phyloP scores from a whole-genome alignment of 2,888 invertebrate species.

The Agyllia agylla region DNA sequence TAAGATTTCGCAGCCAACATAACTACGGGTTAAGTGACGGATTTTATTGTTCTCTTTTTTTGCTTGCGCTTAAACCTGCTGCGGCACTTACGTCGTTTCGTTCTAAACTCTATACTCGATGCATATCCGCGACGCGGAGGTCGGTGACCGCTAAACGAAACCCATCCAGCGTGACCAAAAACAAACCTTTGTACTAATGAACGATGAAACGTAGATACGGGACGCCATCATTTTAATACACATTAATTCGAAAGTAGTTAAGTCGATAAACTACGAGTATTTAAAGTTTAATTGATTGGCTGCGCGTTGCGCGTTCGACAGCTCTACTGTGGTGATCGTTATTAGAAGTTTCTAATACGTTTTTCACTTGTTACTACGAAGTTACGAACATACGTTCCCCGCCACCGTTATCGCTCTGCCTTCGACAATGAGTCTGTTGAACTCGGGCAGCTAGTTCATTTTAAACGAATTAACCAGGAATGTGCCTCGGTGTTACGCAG shows the following conservation, averaged over 20 bases:
- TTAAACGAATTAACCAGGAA: conserved; percentile 80
- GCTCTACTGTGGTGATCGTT: conserved; percentile 1
- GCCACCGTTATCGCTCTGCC: conserved; percentile 79
- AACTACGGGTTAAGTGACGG: conserved; percentile 21
- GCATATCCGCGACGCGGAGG: conserved; percentile 84
- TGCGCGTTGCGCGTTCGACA: neutral
- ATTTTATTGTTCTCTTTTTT: conserved; percentile 33
- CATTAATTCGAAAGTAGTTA: conserved; percentile 21
- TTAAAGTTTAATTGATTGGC: too few relatives aligned
- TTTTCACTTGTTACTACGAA: conserved; percentile 12
- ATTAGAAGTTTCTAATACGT: conserved; percentile 17
- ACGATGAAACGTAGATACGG: neutral
- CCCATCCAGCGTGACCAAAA: conserved; percentile 84
- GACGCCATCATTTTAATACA: neutral
- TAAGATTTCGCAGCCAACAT: conserved; percentile 78
- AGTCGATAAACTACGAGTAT: too few relatives aligned
- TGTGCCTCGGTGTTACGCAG: conserved; percentile 78
- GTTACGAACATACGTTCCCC: conserved; percentile 23
- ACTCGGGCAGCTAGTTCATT: conserved; percentile 80
- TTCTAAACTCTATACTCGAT: conserved; percentile 62
- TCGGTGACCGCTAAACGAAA: conserved; percentile 88
- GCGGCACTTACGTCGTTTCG: conserved; percentile 79
- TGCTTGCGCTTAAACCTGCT: conserved; percentile 26
- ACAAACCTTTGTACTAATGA: conserved; percentile 20
- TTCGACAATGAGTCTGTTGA: conserved; percentile 81